phyloP scores from a whole-genome alignment of 2,113 vertebrate genomes.

The Podarcis muralis region DNA sequence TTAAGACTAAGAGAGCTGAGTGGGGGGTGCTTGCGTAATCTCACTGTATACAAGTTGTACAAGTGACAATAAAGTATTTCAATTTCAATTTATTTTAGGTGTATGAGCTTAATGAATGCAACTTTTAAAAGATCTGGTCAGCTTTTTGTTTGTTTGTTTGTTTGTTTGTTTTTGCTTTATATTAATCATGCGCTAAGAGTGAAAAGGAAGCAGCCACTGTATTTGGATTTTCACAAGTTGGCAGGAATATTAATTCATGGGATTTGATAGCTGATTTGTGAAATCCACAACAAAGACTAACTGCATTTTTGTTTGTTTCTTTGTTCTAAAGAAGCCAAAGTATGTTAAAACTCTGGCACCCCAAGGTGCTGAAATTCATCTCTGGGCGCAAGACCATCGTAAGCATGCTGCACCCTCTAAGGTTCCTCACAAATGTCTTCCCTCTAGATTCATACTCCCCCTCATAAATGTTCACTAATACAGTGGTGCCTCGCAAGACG shows the following conservation, averaged over 20 bases:
- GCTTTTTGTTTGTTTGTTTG: neutral
- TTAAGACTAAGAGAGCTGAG: no score
- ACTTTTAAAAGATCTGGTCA: neutral
- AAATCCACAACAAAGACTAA: neutral
- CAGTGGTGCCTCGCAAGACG: no score
- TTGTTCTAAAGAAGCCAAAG: neutral
- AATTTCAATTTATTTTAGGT: neutral
- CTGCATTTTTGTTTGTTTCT: neutral
- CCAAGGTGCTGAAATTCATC: neutral
- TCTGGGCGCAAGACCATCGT: neutral
- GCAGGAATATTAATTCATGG: neutral
- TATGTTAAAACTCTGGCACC: neutral
- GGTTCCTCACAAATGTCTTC: neutral
- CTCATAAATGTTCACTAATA: conserved; percentile 1
- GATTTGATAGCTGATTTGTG: neutral
- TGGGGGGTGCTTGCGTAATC: no score
- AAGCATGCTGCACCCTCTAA: neutral
- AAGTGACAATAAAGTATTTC: no score
- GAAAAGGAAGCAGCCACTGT: neutral
- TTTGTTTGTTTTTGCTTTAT: no score
- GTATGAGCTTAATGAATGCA: neutral
- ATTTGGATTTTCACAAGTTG: neutral
- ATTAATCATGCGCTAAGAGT: neutral
- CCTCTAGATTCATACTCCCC: neutral
- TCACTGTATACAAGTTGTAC: no score